Evolutionary conservation across 1,140 invertebrate genomes (phyloP).

Genomic region (Dreissena rostriformis): DNA sequence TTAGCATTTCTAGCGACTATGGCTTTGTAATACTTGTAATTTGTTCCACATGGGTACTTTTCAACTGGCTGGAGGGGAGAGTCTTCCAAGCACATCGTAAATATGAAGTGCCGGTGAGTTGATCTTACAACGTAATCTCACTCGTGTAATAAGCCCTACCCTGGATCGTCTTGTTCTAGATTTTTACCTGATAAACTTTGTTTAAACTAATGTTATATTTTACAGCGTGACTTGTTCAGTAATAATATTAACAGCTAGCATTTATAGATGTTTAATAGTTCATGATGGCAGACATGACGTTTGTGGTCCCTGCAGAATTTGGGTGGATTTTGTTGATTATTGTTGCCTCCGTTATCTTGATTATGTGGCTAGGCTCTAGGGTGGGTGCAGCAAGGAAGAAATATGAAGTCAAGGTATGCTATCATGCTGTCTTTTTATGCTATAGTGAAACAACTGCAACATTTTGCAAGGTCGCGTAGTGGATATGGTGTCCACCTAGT

Average conservation of each 20-base stretch:
- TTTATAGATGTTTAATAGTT: neutral
- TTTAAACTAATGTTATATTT: no score
- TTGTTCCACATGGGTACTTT: constrained; percentile 40
- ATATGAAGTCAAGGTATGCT: constrained; percentile 73
- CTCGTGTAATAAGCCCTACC: constrained; percentile 10
- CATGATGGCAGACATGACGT: constrained; percentile 12
- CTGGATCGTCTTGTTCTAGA: constrained; percentile 33
- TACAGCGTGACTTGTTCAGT: no score
- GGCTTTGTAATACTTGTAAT: constrained; percentile 38
- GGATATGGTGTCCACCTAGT: no score
- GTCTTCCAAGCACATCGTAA: constrained; percentile 38
- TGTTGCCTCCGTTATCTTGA: constrained; percentile 61
- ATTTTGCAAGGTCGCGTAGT: no score
- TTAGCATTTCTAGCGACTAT: constrained; percentile 47
- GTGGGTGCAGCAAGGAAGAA: constrained; percentile 77
- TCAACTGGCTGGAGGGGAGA: constrained; percentile 46
- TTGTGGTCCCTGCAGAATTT: constrained; percentile 60
- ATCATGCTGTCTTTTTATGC: no score
- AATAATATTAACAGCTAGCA: no score
- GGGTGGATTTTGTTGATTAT: constrained; percentile 70
- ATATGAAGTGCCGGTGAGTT: constrained; percentile 48
- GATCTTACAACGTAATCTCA: neutral
- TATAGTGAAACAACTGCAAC: no score
- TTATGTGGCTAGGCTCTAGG: constrained; percentile 70
- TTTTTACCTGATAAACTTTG: neutral